Base-by-base conservation (phyloP, 2,888 invertebrate species). In the Acanthosepion esculentum region DNA sequence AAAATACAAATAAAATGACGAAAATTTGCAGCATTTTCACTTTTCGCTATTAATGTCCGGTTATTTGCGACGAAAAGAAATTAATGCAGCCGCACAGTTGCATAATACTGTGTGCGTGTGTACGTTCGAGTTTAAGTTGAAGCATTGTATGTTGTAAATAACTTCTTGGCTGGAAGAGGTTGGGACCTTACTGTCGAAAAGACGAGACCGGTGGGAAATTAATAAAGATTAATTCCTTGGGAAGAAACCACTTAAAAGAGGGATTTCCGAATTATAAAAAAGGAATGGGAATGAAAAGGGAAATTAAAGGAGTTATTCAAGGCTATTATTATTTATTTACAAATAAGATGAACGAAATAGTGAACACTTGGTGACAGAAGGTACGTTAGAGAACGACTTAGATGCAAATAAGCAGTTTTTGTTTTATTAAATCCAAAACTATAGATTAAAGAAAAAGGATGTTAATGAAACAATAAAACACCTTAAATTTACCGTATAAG, bases 241-340 rank as follows among this genome's bases (percentile, higher is more conserved):
- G 78, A 78, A 78, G 78, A 33, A 78, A 78, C 78, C 78, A 78
- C n/a, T 78, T 78, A 78, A 78, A 78, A 78, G n/a, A 78, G n/a
- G 78, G n/a, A 78, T 78, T 78, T 78, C 33, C 78, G 15, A 33
- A 78, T 78, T 78, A 18, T 78, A 18, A 78, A 78, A 59, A 59
- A 59, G 20, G 20, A 59, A 59, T 15, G 20, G n/a, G 29, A 78
- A 10, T 78, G 8, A n/a, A 78, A 78, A 78, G 23, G 78, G n/a
- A 41, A 41, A 41, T 41, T 41, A 41, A 41, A 41, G 41, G 15
- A 15, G n/a, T 78, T 78, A 78, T 78, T 78, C 6, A 78, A n/a
- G n/a, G n/a, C n/a, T 10, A n/a, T 59, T 10, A n/a, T 59, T 59
- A 59, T 33, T 78, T 78, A 78, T n/a, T n/a, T n/a, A n/a, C 33